Evolutionary conservation across 2,113 vertebrate genomes (phyloP).

Genomic region (Seriola dumerili): DNA sequence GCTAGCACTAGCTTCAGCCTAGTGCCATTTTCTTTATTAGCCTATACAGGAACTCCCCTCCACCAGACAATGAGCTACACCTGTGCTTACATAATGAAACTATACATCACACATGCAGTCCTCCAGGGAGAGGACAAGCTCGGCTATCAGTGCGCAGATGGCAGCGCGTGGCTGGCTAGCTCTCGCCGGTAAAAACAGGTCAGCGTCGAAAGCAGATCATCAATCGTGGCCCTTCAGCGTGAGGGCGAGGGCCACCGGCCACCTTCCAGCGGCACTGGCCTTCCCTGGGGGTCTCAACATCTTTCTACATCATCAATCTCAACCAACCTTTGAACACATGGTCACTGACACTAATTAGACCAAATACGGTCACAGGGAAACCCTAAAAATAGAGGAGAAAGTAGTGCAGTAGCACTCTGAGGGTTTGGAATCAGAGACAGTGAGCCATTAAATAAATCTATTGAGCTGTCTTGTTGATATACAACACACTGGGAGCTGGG

Average conservation of each 20-base stretch:
- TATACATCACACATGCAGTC: slow-evolving; percentile 49
- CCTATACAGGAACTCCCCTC: not conserved
- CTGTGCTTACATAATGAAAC: slow-evolving; percentile 56
- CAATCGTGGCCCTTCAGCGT: slow-evolving; percentile 59
- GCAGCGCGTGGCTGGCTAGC: slow-evolving; percentile 25
- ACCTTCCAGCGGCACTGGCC: slow-evolving; percentile 38
- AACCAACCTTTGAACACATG: slow-evolving; percentile 63
- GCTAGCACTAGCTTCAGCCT: not conserved
- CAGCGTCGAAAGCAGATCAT: slow-evolving; percentile 71
- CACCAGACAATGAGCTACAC: not conserved
- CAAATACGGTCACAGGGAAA: slow-evolving; percentile 50
- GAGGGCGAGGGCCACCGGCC: slow-evolving; percentile 39
- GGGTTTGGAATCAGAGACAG: slow-evolving; percentile 37
- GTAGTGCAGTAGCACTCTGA: not conserved
- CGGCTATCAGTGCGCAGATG: slow-evolving; percentile 37
- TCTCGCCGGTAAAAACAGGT: slow-evolving; percentile 71
- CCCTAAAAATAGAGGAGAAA: slow-evolving; percentile 67
- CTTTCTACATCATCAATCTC: slow-evolving; percentile 77
- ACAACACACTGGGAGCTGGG: slow-evolving; percentile 24
- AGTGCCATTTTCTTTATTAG: not conserved
- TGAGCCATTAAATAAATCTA: slow-evolving; percentile 44
- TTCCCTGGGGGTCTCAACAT: slow-evolving; percentile 48
- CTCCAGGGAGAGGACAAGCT: slow-evolving; percentile 27
- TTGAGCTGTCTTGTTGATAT: slow-evolving; percentile 34
- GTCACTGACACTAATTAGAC: slow-evolving; percentile 71